These are phyloP conservation scores for Clunio marinus DNA, from an alignment of 2,888 invertebrate species.

Conservation along the genomic window DNA sequence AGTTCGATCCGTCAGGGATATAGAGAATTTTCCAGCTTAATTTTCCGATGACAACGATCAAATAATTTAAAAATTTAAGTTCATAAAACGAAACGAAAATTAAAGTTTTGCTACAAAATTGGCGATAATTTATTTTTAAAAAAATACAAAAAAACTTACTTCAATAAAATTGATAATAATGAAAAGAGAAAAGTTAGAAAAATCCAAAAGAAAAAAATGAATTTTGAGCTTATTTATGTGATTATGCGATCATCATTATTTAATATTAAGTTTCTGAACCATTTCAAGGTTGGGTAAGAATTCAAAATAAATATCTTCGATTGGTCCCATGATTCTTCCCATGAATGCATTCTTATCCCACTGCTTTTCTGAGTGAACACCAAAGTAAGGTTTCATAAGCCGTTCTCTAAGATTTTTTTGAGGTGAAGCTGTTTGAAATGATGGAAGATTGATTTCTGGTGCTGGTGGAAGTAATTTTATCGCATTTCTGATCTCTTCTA, in stretches of 20 bases:
- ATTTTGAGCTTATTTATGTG: neutral
- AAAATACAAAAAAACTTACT: constrained; percentile 28
- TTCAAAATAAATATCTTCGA: constrained; percentile 16
- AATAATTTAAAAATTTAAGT: neutral
- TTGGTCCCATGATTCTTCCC: neutral
- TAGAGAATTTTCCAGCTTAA: constrained; percentile 24
- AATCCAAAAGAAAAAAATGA: neutral
- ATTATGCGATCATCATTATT: neutral
- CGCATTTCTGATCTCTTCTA: no score
- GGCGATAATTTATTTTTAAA: constrained; percentile 19
- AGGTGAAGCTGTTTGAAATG: neutral
- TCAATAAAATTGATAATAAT: neutral
- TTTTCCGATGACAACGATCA: constrained; percentile 9
- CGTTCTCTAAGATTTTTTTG: neutral
- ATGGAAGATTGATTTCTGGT: no score
- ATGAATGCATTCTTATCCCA: neutral
- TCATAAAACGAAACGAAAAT: neutral
- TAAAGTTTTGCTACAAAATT: constrained; percentile 31
- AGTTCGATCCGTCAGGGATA: constrained; percentile 15
- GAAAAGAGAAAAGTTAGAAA: neutral
- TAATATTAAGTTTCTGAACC: no score
- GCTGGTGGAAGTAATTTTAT: no score
- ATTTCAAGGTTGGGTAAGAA: neutral
- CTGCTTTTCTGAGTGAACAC: neutral
- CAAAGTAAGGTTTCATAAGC: neutral